These are phyloP conservation scores for Dasyurus viverrinus DNA, from an alignment of 2,113 vertebrate genomes.

Conservation along the genomic window DNA sequence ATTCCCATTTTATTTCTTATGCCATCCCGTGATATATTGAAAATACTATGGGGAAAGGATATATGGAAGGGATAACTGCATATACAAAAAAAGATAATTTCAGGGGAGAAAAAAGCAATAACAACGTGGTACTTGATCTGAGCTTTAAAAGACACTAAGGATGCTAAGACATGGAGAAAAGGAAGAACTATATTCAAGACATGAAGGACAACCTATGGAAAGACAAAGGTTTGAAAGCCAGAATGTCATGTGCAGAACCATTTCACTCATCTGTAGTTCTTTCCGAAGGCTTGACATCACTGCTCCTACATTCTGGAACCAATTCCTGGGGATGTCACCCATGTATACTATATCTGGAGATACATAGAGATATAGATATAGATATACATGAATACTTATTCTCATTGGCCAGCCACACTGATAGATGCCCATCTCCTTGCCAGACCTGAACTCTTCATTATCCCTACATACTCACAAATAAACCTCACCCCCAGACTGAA, in stretches of 20 bases:
- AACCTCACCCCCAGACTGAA: background rate
- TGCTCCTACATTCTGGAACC: background rate
- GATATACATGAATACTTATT: background rate
- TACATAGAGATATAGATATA: too few species aligned
- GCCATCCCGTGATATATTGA: background rate
- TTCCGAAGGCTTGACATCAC: background rate
- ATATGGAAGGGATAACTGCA: background rate
- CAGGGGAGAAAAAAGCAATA: background rate
- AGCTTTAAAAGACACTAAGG: background rate
- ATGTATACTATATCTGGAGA: too few species aligned
- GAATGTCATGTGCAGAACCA: background rate
- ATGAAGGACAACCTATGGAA: background rate
- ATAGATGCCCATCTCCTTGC: background rate
- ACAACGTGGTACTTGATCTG: background rate
- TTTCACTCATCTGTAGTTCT: background rate
- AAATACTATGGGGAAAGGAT: background rate
- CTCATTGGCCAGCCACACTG: background rate
- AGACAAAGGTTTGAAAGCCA: background rate
- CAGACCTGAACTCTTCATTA: background rate
- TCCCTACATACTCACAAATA: background rate
- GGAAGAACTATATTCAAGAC: background rate
- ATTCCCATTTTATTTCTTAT: background rate
- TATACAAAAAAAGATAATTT: background rate
- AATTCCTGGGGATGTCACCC: background rate
- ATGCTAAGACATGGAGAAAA: background rate